A percentile compares a stretch with the other conserved stretches of the same genome.
Conservation (phyloP, 2,888 invertebrate species). For the Mimumesa dahlbomi region DNA sequence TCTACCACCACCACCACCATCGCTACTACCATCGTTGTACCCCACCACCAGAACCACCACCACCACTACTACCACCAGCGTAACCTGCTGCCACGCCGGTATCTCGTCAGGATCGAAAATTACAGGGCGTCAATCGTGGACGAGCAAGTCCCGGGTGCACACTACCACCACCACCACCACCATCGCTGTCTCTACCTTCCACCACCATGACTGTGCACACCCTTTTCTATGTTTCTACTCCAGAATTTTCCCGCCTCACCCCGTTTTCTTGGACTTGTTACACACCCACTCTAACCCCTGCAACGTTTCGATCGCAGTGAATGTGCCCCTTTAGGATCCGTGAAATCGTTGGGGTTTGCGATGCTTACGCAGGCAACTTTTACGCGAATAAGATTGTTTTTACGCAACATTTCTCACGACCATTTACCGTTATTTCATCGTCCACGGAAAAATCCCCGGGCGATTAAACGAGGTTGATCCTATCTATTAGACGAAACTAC, state of each 20-base stretch:
- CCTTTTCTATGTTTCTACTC: constrained; percentile 22
- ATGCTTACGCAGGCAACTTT: constrained; percentile 6
- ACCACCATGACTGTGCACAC: too few relatives aligned
- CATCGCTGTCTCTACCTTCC: too few relatives aligned
- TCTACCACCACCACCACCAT: constrained; percentile 40
- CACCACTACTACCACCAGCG: constrained; percentile 13
- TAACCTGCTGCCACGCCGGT: constrained; percentile 25
- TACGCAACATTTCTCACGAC: neutral
- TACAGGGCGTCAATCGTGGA: constrained; percentile 54
- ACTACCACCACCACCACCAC: constrained; percentile 7
- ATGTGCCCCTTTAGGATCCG: constrained; percentile 60
- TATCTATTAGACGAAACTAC: too few relatives aligned
- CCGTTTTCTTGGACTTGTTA: constrained; percentile 9
- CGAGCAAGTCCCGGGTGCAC: constrained; percentile 22
- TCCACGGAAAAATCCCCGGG: neutral
- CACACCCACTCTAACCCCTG: constrained; percentile 3
- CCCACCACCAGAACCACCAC: constrained; percentile 9
- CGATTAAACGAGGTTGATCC: constrained; percentile 2
- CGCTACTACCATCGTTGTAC: constrained; percentile 20
- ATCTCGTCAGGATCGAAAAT: constrained; percentile 59
- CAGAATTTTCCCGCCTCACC: constrained; percentile 25
- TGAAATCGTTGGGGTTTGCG: constrained; percentile 2
- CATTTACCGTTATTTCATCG: neutral
- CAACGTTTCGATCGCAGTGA: constrained; percentile 26
- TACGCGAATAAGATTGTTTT: neutral